Evolutionary conservation across 2,888 invertebrate genomes (phyloP), one percentile per base, ranked within the genome.

Genomic region (Syritta pipiens): DNA sequence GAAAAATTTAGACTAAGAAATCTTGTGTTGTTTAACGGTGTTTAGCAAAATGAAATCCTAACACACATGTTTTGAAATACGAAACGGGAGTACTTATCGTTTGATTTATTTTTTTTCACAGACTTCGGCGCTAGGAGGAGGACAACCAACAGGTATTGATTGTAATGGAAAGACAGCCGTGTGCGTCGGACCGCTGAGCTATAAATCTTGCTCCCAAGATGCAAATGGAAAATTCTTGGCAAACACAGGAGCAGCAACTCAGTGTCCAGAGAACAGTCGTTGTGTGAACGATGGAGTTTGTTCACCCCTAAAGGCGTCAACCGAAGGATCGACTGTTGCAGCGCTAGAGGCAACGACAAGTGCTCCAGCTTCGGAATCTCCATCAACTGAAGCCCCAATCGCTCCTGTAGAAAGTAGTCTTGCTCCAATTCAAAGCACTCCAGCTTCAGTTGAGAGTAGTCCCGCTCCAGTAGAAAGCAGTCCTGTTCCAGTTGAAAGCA

Each of bases 271-370:
- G 0, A 83, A 84, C 7, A 85, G 85, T 0, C 85, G 86, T 9
- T 88, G 88, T 69, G 83, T 86, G 0, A 86, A 86, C 71, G 84
- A 85, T 76, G 87, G 86, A 5, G 67, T 83, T 44, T 88, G 88
- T 71, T 83, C 85, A 9, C 83, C 85, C 0, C 22, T 86, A 1
- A 86, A 84, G 40, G 76, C 83, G 6, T 40, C 46, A 35, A 35
- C 46, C 1, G 69, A 55, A n/a, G 51, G 22, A 1, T 24, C 57
- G 14, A 46, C 19, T 1, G 24, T 32, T 4, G 42, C 32, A 9
- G 19, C 7, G 0, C 3, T 20, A 6, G 42, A 35, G 1, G 30
- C 12, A 3, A 49, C 22, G 2, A 22, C 59, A 2, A 24, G 22
- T 4, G 30, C 32, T 32, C n/a, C 49, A 1, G 20, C n/a, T n/a